Evolutionary conservation across 2,888 invertebrate genomes (phyloP).

Genomic region (Clanis bilineata): DNA sequence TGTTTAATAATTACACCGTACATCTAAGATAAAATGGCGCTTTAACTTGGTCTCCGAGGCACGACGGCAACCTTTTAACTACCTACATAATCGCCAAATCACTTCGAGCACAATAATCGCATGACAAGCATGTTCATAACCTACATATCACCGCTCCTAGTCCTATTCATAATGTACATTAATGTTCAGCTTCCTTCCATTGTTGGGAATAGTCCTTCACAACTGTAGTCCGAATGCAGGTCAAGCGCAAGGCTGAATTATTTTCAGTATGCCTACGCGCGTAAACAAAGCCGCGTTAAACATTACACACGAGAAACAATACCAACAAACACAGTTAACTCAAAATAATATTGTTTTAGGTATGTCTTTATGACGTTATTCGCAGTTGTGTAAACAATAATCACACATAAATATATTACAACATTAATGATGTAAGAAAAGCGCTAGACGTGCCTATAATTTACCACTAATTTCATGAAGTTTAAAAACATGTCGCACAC

Average conservation of each 20-base stretch:
- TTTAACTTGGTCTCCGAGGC: too few relatives aligned
- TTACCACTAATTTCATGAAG: slow-evolving; percentile 11
- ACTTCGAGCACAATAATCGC: neutral
- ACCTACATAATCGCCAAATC: neutral
- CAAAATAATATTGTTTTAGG: neutral
- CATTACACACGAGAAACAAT: slow-evolving; percentile 22
- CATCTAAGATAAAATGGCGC: too few relatives aligned
- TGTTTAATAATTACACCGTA: too few relatives aligned
- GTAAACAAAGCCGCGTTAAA: slow-evolving; percentile 30
- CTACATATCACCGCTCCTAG: neutral
- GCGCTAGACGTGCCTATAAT: neutral
- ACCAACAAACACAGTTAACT: slow-evolving; percentile 20
- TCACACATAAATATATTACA: neutral
- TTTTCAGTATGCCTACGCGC: slow-evolving; percentile 38
- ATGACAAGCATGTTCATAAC: neutral
- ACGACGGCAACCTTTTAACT: neutral
- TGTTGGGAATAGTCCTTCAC: slow-evolving; percentile 13
- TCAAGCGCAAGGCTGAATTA: slow-evolving; percentile 57
- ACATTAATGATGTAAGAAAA: neutral
- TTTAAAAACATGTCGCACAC: slow-evolving; percentile 26
- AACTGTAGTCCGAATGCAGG: slow-evolving; percentile 26
- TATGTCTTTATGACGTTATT: neutral
- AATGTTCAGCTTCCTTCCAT: neutral
- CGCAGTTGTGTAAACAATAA: neutral
- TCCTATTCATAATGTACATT: neutral